Percentiles rank a stretch among this genome's conserved stretches.
These are phyloP conservation scores for Apteryx mantelli DNA, from an alignment of 2,113 vertebrate genomes.

Conservation along the genomic window DNA sequence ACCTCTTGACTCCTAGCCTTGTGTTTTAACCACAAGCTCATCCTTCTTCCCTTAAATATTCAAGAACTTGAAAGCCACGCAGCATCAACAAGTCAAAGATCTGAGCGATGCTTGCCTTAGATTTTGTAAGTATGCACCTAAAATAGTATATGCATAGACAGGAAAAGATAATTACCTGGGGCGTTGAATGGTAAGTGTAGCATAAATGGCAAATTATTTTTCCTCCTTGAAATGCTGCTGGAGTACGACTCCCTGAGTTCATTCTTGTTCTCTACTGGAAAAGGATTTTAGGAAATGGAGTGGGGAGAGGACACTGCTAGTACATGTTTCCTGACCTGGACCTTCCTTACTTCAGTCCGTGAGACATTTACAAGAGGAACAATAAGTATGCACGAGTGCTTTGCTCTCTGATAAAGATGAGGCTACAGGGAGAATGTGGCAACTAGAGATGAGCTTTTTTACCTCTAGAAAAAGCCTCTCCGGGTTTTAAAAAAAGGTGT, in stretches of 20 bases:
- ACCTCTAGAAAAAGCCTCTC: not conserved
- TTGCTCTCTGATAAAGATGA: not conserved
- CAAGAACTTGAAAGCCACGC: not conserved
- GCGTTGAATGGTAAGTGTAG: not conserved
- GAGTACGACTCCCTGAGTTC: not conserved
- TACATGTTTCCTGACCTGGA: not conserved
- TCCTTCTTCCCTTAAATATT: constrained; percentile 29
- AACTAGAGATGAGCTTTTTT: not conserved
- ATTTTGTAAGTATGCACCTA: not conserved
- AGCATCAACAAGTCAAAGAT: constrained; percentile 21
- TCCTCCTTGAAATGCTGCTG: not conserved
- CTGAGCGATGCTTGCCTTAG: not conserved
- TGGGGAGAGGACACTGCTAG: not conserved
- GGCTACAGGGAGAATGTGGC: not conserved
- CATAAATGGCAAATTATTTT: not conserved
- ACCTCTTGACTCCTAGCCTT: constrained; percentile 37
- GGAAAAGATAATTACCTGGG: constrained; percentile 3
- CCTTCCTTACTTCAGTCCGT: not conserved
- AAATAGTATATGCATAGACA: constrained; percentile 6
- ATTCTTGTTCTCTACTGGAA: not conserved
- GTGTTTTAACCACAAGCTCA: constrained; percentile 13
- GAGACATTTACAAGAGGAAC: not conserved
- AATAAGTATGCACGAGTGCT: not conserved
- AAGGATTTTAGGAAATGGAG: constrained; percentile 13
- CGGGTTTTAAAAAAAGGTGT: not conserved